These are phyloP conservation scores for Epirrita christyi DNA, from an alignment of 2,888 invertebrate genomes.

Conservation along the genomic window DNA sequence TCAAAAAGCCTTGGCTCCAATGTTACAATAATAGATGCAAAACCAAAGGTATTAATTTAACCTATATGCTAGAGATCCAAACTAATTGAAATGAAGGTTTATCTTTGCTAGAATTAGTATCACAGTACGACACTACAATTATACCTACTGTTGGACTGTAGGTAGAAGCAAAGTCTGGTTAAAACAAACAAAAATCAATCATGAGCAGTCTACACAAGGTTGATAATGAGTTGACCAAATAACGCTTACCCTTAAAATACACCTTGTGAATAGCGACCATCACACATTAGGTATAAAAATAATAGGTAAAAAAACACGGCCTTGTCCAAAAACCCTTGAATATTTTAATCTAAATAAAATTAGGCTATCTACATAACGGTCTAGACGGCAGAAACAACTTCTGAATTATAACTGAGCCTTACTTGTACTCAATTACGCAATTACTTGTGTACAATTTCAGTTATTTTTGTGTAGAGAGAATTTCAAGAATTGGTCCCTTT, in stretches of 20 bases:
- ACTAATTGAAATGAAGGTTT: neutral
- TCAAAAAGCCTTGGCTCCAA: neutral
- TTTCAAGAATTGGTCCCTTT: neutral
- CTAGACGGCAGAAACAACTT: neutral
- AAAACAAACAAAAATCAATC: no score
- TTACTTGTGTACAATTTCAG: constrained; percentile 1
- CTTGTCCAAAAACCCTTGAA: constrained; percentile 33
- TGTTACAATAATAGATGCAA: neutral
- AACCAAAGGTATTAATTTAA: neutral
- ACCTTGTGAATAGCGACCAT: no score
- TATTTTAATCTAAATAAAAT: constrained; percentile 4
- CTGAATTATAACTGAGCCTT: constrained; percentile 2
- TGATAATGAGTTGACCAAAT: no score
- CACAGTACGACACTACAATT: neutral
- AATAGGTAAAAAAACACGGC: no score
- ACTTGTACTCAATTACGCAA: constrained; percentile 9
- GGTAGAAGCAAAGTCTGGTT: no score
- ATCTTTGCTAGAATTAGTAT: neutral
- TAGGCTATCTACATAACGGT: neutral
- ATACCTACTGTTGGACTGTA: no score
- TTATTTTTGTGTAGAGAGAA: neutral
- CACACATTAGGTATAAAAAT: no score
- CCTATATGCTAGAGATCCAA: neutral
- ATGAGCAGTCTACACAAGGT: no score
- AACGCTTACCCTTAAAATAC: no score